Evolutionary conservation across 2,888 invertebrate genomes (phyloP).

Genomic region (Ceramica pisi): DNA sequence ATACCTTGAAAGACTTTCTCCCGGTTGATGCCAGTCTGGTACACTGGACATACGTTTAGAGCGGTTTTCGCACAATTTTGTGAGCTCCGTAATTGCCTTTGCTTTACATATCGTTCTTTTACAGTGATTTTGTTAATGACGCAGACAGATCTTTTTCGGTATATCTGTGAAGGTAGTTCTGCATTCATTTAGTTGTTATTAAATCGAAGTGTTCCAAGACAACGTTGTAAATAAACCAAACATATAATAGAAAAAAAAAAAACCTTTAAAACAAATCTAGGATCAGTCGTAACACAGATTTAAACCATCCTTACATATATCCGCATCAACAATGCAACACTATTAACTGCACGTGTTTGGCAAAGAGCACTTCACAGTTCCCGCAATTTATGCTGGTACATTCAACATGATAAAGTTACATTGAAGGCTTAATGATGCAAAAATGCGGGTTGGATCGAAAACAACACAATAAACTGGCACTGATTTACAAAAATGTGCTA

Average conservation of each 20-base stretch:
- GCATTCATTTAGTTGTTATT: not conserved
- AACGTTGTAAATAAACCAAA: too few relatives aligned
- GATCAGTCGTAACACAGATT: not conserved
- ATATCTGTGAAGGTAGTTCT: not conserved
- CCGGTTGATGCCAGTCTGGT: constrained; percentile 77
- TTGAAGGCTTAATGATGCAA: constrained; percentile 4
- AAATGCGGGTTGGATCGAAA: constrained; percentile 43
- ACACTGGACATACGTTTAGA: constrained; percentile 57
- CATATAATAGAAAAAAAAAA: not conserved
- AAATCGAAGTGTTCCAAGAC: too few relatives aligned
- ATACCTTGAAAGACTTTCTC: constrained; percentile 79
- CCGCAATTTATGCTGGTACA: constrained; percentile 51
- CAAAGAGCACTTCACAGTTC: constrained; percentile 18
- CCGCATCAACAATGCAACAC: not conserved
- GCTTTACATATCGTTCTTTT: constrained; percentile 40
- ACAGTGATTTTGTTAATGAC: constrained; percentile 44
- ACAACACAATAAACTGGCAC: not conserved
- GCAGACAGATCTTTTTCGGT: not conserved
- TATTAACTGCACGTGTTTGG: constrained; percentile 20
- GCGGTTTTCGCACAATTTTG: constrained; percentile 52
- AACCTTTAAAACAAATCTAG: too few relatives aligned
- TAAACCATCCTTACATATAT: not conserved
- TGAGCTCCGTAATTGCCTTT: constrained; percentile 56
- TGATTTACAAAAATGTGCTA: not conserved
- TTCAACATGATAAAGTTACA: constrained; percentile 48